Base-by-base conservation (phyloP, 1,140 invertebrate genomes). In the Microvelia longipes region DNA sequence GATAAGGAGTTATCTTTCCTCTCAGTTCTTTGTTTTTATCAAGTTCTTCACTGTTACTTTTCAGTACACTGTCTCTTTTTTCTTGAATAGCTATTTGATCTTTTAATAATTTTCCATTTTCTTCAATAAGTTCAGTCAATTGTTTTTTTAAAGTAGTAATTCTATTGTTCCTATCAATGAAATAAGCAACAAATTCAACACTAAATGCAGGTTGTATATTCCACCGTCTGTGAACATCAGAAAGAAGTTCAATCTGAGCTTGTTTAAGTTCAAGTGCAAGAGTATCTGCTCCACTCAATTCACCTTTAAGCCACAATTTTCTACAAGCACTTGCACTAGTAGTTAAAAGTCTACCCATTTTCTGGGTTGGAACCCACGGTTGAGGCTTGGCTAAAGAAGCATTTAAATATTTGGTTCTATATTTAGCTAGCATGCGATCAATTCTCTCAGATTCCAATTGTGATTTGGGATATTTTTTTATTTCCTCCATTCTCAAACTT, bases 111-210 rank as follows among this genome's bases (percentile, higher is more conserved):
- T 86, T 83, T 68, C 82, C 82, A 77, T 96, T 94, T 66, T 90
- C 86, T 28, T 87, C 84, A 0, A 91, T 81, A 25, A 93, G 82
- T 68, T 91, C 85, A 71, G 90, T 86, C 0, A 94, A 78, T 26
- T 88, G 87, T 2, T 85, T 80, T 73, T 91, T 89, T 81, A 96
- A 86, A 2, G 87, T 87, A 0, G 86, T 85, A n/a, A 92, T 85
- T 13, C 92, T 68, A n/a, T 65, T 29, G 68, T 92, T 90, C 50
- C 92, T 83, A 81, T 96, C 94, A 61, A 95, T 80, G 78, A 93
- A 98, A 78, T 98, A 98, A 14, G 90, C 92, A 61, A 96, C 90
- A 78, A 96, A 98, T 79, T 98, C 95, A 0, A 96, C 90, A 68
- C 88, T 94, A 74, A 90, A 93, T 0, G 94, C 92, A 0, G 94